A percentile compares a stretch with the other conserved stretches of the same genome.
Evolutionary conservation across 2,113 vertebrate species (phyloP).

Genomic region (Synchiropus splendidus): DNA sequence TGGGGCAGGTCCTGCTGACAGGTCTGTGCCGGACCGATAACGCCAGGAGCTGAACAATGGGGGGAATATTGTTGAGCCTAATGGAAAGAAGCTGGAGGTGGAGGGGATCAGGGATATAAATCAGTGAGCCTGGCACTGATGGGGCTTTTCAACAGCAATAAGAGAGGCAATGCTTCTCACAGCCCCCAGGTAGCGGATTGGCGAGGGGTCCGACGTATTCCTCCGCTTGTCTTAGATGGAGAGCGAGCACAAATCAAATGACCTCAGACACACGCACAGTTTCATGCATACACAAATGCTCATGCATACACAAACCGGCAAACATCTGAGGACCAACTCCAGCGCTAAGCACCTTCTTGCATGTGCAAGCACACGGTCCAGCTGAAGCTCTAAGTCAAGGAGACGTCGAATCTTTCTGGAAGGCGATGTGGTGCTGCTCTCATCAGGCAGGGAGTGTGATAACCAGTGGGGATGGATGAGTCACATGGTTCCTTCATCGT

Average conservation of each 20-base stretch:
- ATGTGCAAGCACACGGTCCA: constrained; percentile 20
- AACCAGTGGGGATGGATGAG: constrained; percentile 54
- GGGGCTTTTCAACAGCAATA: constrained; percentile 65
- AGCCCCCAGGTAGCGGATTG: constrained; percentile 20
- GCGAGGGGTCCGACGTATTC: constrained; percentile 20
- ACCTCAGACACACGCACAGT: constrained; percentile 21
- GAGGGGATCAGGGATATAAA: constrained; percentile 62
- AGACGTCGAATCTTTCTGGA: constrained; percentile 29
- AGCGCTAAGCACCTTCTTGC: no score
- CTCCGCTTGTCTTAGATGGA: constrained; percentile 29
- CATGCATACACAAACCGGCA: constrained; percentile 16
- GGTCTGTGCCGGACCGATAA: constrained; percentile 59
- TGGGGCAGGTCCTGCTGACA: constrained; percentile 46
- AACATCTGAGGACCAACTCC: neutral
- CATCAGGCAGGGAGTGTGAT: constrained; percentile 39
- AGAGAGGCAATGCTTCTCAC: constrained; percentile 58
- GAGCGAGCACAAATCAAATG: constrained; percentile 25
- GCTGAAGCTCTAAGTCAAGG: constrained; percentile 31
- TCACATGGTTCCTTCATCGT: constrained; percentile 60
- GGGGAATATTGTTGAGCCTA: constrained; percentile 62
- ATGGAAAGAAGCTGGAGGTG: constrained; percentile 63
- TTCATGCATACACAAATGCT: constrained; percentile 34
- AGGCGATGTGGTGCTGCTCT: constrained; percentile 11
- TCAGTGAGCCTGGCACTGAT: constrained; percentile 62
- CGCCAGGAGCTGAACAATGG: constrained; percentile 56